phyloP scores from a whole-genome alignment of 2,797 vertebrate species.

The Triplophysa bombifrons region DNA sequence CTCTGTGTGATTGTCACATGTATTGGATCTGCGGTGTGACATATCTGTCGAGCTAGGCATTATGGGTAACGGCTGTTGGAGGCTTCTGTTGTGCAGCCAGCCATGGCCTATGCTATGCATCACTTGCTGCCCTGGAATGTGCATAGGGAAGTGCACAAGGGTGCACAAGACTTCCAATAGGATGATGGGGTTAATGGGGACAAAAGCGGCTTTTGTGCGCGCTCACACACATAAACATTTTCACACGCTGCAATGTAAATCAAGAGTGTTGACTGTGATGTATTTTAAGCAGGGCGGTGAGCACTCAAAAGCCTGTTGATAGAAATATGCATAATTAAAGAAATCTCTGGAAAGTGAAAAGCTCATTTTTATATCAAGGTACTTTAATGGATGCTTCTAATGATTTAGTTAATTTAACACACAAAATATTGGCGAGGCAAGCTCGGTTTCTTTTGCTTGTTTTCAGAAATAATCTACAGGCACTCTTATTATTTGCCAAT shows the following conservation, averaged over 20 bases:
- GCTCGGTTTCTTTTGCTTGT: no score
- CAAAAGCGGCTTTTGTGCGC: conserved; percentile 6
- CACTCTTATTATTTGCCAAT: no score
- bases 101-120: conserved; percentile 51
- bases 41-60: conserved; percentile 34
- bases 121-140: conserved; percentile 55
- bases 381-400: background rate
- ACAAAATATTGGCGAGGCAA: no score
- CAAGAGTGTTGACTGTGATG: background rate
- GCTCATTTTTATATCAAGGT: background rate
- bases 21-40: conserved; percentile 31
- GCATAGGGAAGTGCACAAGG: conserved; percentile 48
- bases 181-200: conserved; percentile 43
- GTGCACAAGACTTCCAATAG: conserved; percentile 35
- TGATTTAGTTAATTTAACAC: background rate
- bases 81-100: conserved; percentile 50
- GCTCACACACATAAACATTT: background rate
- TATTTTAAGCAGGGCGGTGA: background rate
- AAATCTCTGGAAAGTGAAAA: background rate
- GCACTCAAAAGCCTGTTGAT: background rate
- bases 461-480: no score
- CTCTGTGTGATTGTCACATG: conserved; percentile 30
- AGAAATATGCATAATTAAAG: conserved; percentile 7
- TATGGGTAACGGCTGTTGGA: conserved; percentile 39
- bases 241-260: conserved; percentile 16